Evolutionary conservation across 2,888 invertebrate genomes (phyloP).

Genomic region (Drosophila algonquin): DNA sequence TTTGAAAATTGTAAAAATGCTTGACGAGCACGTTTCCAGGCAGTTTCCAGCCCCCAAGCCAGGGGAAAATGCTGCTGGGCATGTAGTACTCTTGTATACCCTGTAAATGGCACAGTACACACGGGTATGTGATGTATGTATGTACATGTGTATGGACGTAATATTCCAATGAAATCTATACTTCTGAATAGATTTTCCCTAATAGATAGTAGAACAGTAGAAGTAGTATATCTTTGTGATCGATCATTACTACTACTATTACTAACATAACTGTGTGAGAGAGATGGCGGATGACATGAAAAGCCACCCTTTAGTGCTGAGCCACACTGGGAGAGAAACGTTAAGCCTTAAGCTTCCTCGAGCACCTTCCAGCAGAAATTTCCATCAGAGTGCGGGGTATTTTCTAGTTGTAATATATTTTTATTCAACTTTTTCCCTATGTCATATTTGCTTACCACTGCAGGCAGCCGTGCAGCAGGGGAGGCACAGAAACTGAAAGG

Average conservation of each 20-base stretch:
- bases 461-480: neutral
- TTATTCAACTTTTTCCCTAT: neutral
- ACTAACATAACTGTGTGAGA: neutral
- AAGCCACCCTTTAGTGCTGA: neutral
- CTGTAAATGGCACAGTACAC: neutral
- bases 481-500: neutral
- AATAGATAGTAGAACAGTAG: neutral
- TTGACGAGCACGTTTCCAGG: slow-evolving; percentile 72
- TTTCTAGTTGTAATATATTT: neutral
- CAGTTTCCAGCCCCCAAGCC: slow-evolving; percentile 37
- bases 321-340: neutral
- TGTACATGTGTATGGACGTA: too few relatives aligned
- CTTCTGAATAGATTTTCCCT: neutral
- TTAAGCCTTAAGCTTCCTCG: too few relatives aligned
- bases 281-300: neutral
- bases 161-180: too few relatives aligned
- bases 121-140: too few relatives aligned
- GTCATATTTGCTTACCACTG: slow-evolving; percentile 35
- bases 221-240: too few relatives aligned
- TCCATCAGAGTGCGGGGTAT: neutral
- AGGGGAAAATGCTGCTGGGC: slow-evolving; percentile 8
- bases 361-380: too few relatives aligned
- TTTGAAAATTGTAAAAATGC: slow-evolving; percentile 76
- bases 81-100: neutral
- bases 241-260: too few relatives aligned